Conservation (phyloP, 2,888 invertebrate genomes). For the Limnephilus marmoratus region DNA sequence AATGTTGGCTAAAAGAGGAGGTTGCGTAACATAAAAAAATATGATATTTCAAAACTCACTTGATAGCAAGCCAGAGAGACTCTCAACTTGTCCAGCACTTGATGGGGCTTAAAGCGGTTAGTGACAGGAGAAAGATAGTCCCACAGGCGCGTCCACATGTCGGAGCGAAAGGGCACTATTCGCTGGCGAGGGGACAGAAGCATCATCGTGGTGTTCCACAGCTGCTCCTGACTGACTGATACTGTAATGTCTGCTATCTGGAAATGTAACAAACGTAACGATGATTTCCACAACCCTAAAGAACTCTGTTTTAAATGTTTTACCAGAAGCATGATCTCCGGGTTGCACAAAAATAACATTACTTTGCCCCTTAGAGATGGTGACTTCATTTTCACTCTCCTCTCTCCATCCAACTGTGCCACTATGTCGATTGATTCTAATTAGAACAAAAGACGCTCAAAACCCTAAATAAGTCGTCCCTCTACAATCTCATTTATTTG, state of each 20-base stretch:
- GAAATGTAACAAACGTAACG: background rate
- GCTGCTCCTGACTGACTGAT: constrained; percentile 84
- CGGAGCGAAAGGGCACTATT: constrained; percentile 87
- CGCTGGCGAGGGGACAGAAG: constrained; percentile 90
- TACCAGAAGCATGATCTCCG: too few species aligned
- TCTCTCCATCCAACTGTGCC: too few species aligned
- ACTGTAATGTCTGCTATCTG: constrained; percentile 77
- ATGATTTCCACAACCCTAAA: background rate
- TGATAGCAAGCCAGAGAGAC: constrained; percentile 91
- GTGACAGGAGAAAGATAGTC: constrained; percentile 81
- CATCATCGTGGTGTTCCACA: constrained; percentile 91
- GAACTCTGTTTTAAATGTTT: too few species aligned
- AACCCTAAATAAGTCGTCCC: too few species aligned
- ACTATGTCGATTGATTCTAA: too few species aligned
- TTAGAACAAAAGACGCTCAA: too few species aligned
- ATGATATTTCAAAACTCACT: constrained; percentile 71
- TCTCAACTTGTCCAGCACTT: constrained; percentile 87
- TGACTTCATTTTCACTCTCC: too few species aligned
- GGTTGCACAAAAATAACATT: too few species aligned
- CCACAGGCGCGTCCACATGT: constrained; percentile 91
- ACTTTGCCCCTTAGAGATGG: too few species aligned
- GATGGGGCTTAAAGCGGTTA: constrained; percentile 81
- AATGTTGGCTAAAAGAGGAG: too few species aligned
- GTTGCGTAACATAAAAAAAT: too few species aligned
- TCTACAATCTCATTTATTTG: too few species aligned